These are phyloP conservation scores for Arion vulgaris DNA, from an alignment of 1,140 invertebrate species.

Conservation along the genomic window DNA sequence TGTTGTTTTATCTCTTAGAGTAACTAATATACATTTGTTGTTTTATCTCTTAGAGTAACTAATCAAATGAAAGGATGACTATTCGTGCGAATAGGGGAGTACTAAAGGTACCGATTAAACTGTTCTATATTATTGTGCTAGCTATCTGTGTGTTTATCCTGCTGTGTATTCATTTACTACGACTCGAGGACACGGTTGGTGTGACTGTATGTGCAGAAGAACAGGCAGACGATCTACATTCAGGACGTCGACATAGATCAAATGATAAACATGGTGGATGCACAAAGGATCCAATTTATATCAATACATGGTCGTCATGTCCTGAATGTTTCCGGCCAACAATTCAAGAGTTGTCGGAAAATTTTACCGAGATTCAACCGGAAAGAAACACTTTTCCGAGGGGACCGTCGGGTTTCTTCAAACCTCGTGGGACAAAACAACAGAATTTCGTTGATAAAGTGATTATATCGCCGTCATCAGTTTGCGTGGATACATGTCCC, in stretches of 20 bases:
- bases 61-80: not conserved
- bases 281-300: not conserved
- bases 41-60: no score
- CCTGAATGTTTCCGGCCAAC: constrained; percentile 16
- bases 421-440: not conserved
- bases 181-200: not conserved
- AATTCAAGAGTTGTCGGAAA: not conserved
- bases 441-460: not conserved
- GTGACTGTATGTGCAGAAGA: not conserved
- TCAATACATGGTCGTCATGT: not conserved
- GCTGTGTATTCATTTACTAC: not conserved
- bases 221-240: not conserved
- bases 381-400: not conserved
- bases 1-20: no score
- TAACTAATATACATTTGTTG: no score
- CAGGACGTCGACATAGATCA: not conserved
- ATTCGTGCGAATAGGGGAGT: not conserved
- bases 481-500: constrained; percentile 11
- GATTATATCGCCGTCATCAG: not conserved
- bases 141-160: not conserved
- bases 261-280: not conserved
- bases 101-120: not conserved
- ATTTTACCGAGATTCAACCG: not conserved
- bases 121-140: not conserved
- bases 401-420: not conserved